These are phyloP conservation scores for Tetragonula clypearis DNA, from an alignment of 1,140 invertebrate genomes.

Conservation along the genomic window DNA sequence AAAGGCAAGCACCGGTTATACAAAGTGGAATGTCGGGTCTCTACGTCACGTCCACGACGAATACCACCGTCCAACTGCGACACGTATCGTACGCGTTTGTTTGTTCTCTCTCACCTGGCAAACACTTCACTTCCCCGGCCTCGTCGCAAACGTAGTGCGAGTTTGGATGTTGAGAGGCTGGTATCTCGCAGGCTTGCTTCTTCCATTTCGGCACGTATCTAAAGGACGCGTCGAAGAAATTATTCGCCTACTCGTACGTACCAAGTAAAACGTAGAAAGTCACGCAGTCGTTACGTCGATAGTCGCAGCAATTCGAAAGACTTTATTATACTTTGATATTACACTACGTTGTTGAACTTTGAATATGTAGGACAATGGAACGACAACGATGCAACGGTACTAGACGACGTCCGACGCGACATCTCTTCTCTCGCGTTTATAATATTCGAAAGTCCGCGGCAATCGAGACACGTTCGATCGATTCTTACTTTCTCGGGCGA, in stretches of 20 bases:
- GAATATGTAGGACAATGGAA: background rate
- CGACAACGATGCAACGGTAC: background rate
- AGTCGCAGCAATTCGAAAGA: too few relatives aligned
- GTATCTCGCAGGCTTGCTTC: constrained; percentile 91
- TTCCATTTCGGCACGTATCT: constrained; percentile 92
- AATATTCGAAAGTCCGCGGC: background rate
- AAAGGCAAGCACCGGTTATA: background rate
- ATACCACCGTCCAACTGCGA: background rate
- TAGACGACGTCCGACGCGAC: too few relatives aligned
- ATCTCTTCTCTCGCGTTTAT: background rate
- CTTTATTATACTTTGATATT: background rate
- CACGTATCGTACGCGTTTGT: background rate
- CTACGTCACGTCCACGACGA: background rate
- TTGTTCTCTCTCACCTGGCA: constrained; percentile 83
- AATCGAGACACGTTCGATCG: too few relatives aligned
- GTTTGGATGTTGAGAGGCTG: constrained; percentile 92
- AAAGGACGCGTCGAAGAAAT: background rate
- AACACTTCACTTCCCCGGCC: constrained; percentile 94
- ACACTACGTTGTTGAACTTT: background rate
- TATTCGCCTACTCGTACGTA: background rate
- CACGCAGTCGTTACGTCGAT: background rate
- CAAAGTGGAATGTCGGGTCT: background rate
- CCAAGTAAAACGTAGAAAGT: background rate
- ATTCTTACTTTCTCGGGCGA: too few relatives aligned
- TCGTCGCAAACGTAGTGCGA: constrained; percentile 96